These are phyloP conservation scores for Notoglanidium macrostoma DNA, from an alignment of 2,797 vertebrate genomes.

Conservation along the genomic window DNA sequence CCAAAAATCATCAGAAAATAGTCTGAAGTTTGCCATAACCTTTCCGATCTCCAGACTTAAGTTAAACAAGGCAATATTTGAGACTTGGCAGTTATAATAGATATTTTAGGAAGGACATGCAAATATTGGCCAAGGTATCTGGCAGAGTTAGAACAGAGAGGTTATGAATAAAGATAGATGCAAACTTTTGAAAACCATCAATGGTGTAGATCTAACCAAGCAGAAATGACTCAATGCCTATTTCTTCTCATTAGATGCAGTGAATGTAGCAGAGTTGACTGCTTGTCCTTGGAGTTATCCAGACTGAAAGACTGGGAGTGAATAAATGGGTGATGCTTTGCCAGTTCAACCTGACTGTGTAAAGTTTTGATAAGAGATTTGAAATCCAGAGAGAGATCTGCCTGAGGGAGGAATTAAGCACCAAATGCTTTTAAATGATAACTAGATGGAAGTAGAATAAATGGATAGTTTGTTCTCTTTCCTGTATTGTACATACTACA, in stretches of 20 bases:
- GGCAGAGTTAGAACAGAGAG: neutral
- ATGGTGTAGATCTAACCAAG: neutral
- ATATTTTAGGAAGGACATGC: neutral
- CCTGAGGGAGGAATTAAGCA: neutral
- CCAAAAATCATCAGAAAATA: neutral
- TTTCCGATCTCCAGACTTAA: neutral
- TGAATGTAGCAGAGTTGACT: constrained; percentile 11
- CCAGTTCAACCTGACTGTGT: neutral
- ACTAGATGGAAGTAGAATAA: neutral
- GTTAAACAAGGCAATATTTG: neutral
- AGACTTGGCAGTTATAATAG: neutral
- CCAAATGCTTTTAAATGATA: neutral
- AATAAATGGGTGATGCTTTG: neutral
- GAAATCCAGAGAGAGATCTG: neutral
- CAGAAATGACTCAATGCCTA: neutral
- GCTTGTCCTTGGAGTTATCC: constrained; percentile 5
- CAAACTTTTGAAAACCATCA: neutral
- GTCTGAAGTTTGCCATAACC: neutral
- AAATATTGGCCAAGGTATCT: neutral
- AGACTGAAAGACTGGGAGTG: neutral
- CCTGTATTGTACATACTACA: neutral
- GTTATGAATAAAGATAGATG: neutral
- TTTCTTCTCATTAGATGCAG: neutral
- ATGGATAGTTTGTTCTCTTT: neutral
- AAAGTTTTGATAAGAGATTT: constrained; percentile 6